Percentiles rank a stretch among this genome's conserved stretches.
Conservation (phyloP, 2,888 invertebrate genomes). For the Lepidochitona cinerea region DNA sequence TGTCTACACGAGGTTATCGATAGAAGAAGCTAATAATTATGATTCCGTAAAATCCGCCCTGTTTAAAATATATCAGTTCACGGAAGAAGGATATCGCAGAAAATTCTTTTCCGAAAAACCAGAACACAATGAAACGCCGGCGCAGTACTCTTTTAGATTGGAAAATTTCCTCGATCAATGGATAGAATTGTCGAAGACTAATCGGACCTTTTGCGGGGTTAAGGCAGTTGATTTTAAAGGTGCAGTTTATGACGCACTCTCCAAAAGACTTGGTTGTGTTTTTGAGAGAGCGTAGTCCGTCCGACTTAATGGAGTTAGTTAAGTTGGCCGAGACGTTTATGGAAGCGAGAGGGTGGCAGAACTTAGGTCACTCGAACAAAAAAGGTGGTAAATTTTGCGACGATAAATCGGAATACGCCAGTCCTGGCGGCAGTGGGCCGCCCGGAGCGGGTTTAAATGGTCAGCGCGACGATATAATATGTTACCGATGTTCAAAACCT, state of each 20-base stretch:
- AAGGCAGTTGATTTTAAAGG: neutral
- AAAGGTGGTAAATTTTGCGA: no score
- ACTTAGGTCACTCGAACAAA: neutral
- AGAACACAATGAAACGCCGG: neutral
- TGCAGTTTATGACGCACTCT: slow-evolving; percentile 4
- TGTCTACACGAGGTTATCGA: neutral
- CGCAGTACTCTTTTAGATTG: neutral
- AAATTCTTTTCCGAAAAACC: neutral
- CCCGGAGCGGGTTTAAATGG: neutral
- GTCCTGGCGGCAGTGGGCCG: neutral
- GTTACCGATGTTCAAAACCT: neutral
- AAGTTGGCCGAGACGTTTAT: neutral
- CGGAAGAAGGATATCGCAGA: slow-evolving; percentile 7
- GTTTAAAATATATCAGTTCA: neutral
- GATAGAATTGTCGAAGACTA: neutral
- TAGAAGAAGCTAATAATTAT: neutral
- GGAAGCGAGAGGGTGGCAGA: neutral
- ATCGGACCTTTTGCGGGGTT: slow-evolving; percentile 5
- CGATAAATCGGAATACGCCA: neutral
- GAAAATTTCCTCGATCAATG: neutral
- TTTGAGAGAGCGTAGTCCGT: neutral
- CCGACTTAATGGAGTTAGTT: neutral
- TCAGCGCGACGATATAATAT: neutral
- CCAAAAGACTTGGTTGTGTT: neutral
- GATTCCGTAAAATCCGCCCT: slow-evolving; percentile 1